These are phyloP conservation scores for Mustela nigripes DNA, from an alignment of 2,113 vertebrate species.

Conservation along the genomic window DNA sequence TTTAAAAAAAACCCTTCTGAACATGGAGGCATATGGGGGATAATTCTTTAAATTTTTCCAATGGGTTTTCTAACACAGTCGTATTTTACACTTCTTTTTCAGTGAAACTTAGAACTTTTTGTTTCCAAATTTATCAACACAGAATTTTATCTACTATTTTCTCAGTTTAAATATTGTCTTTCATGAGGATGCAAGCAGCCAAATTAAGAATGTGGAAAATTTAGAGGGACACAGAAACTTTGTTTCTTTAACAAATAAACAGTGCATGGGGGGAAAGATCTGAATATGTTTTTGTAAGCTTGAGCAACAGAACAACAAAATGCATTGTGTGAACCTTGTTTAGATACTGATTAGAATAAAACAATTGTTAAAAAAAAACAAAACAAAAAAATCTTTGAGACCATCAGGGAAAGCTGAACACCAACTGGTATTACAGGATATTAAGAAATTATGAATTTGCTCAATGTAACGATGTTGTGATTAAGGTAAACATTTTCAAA, in stretches of 20 bases:
- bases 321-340: background rate
- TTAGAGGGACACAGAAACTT: background rate
- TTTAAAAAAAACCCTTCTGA: background rate
- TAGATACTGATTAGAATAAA: conserved; percentile 1
- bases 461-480: background rate
- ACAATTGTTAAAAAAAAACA: background rate
- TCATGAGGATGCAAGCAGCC: background rate
- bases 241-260: background rate
- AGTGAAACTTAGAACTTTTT: background rate
- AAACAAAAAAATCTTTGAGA: background rate
- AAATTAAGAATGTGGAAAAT: conserved; percentile 26
- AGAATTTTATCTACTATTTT: background rate
- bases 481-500: conserved; percentile 10
- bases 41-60: background rate
- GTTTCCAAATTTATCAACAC: conserved; percentile 11
- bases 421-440: background rate
- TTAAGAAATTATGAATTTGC: conserved; percentile 37
- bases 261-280: background rate
- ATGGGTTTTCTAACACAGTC: background rate
- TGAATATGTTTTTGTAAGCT: background rate
- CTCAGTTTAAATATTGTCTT: conserved; percentile 11
- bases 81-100: background rate
- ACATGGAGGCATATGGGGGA: background rate
- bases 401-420: background rate
- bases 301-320: background rate